These are phyloP conservation scores for Nylanderia fulva DNA, from an alignment of 1,140 invertebrate genomes.

Conservation along the genomic window DNA sequence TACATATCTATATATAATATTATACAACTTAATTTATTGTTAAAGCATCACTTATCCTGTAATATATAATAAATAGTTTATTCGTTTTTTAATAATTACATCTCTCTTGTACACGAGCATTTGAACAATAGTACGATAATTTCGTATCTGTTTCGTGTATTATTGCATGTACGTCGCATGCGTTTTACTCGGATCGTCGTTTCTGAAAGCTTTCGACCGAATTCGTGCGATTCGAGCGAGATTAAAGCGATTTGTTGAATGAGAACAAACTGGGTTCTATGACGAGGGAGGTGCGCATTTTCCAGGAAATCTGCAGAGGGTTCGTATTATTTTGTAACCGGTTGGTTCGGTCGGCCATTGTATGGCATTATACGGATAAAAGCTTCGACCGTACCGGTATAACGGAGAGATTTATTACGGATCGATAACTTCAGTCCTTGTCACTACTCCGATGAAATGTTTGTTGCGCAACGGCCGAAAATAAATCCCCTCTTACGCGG, in stretches of 20 bases:
- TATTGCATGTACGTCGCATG: conserved; percentile 57
- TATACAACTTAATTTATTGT: background rate
- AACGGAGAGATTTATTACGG: conserved; percentile 78
- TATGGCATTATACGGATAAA: conserved; percentile 79
- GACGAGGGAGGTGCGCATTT: conserved; percentile 70
- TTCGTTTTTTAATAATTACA: conserved; percentile 13
- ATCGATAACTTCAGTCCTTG: conserved; percentile 77
- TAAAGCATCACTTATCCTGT: background rate
- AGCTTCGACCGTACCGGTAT: conserved; percentile 72
- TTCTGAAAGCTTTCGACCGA: conserved; percentile 67
- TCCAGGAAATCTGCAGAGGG: conserved; percentile 73
- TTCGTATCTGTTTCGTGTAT: conserved; percentile 51
- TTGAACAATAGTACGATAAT: background rate
- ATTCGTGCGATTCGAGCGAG: conserved; percentile 70
- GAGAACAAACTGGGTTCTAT: conserved; percentile 71
- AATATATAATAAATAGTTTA: background rate
- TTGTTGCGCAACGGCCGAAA: conserved; percentile 69
- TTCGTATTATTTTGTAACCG: conserved; percentile 77
- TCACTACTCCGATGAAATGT: conserved; percentile 76
- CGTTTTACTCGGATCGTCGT: conserved; percentile 60
- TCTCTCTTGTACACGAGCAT: background rate
- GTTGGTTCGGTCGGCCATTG: conserved; percentile 74
- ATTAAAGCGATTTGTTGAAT: conserved; percentile 76
- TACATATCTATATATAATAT: background rate
- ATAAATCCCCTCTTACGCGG: conserved; percentile 74